Percentiles rank a stretch among this genome's conserved stretches.
Conservation (phyloP, 1,140 invertebrate genomes). For the Hormaphis cornu region DNA sequence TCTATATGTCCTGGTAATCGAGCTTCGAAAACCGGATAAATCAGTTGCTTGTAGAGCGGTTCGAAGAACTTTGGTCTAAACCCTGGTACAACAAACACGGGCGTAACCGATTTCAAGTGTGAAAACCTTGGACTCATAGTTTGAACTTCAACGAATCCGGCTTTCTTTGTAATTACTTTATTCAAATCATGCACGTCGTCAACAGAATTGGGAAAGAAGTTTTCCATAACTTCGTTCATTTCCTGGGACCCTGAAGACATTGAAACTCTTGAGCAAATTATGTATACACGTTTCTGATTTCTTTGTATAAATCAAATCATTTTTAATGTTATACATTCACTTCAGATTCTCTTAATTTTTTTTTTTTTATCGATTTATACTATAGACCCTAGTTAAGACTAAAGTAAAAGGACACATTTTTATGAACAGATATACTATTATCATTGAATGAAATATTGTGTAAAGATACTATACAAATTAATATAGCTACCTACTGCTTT, state of each 20-base stretch:
- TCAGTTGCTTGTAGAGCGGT: background rate
- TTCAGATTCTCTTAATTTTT: too few species aligned
- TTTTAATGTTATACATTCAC: too few species aligned
- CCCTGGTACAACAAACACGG: slow-evolving; percentile 31
- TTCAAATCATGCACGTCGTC: background rate
- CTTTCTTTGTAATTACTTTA: background rate
- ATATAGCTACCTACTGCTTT: too few species aligned
- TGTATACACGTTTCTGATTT: too few species aligned
- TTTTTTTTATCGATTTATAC: too few species aligned
- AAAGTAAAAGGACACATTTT: too few species aligned
- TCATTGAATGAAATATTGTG: too few species aligned
- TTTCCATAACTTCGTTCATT: background rate
- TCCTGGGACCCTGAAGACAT: too few species aligned
- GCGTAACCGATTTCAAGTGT: background rate
- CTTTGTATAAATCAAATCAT: too few species aligned
- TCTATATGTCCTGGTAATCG: background rate
- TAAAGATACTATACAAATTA: too few species aligned
- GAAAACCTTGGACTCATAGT: slow-evolving; percentile 6
- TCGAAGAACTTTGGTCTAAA: slow-evolving; percentile 1
- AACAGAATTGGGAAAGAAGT: background rate
- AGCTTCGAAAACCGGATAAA: slow-evolving; percentile 22
- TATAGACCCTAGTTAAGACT: too few species aligned
- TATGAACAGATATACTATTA: too few species aligned
- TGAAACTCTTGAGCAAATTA: background rate
- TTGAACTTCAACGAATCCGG: slow-evolving; percentile 19